Percentiles rank a stretch among this genome's conserved stretches.
Evolutionary conservation across 2,113 vertebrate species (phyloP).

Genomic region (Megaceryle torquata): DNA sequence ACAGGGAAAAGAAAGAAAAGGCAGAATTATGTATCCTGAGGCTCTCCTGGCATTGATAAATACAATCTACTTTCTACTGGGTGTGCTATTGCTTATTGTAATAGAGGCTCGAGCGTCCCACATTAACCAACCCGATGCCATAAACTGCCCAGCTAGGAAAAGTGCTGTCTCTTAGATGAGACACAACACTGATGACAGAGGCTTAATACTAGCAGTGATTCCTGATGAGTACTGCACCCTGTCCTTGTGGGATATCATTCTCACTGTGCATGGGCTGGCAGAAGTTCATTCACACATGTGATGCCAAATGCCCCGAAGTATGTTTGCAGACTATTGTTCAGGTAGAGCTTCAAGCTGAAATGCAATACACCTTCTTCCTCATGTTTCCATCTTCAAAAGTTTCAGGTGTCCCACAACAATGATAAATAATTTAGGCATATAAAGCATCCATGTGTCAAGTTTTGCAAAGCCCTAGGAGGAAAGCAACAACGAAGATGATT

Average conservation of each 20-base stretch:
- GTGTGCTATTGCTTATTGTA: accelerated
- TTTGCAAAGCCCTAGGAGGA: neutral
- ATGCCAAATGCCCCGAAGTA: neutral
- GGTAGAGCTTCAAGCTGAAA: neutral
- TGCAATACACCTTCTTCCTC: neutral
- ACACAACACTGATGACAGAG: neutral
- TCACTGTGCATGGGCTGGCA: accelerated
- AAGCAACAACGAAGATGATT: neutral
- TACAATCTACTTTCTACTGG: accelerated
- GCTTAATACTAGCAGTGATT: neutral
- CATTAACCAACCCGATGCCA: neutral
- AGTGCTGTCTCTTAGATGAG: neutral
- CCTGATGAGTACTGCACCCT: neutral
- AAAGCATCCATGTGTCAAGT: neutral
- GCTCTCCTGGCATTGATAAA: neutral
- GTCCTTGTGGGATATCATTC: neutral
- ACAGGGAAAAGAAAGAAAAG: neutral
- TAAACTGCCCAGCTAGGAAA: neutral
- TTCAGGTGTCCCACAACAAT: conserved; percentile 11
- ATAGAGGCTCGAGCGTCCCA: accelerated
- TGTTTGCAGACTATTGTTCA: neutral
- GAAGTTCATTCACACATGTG: accelerated
- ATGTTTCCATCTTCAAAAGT: neutral
- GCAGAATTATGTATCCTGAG: neutral
- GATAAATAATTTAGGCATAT: conserved; percentile 18